phyloP scores from a whole-genome alignment of 2,888 invertebrate species.

The Coelinius sp. region DNA sequence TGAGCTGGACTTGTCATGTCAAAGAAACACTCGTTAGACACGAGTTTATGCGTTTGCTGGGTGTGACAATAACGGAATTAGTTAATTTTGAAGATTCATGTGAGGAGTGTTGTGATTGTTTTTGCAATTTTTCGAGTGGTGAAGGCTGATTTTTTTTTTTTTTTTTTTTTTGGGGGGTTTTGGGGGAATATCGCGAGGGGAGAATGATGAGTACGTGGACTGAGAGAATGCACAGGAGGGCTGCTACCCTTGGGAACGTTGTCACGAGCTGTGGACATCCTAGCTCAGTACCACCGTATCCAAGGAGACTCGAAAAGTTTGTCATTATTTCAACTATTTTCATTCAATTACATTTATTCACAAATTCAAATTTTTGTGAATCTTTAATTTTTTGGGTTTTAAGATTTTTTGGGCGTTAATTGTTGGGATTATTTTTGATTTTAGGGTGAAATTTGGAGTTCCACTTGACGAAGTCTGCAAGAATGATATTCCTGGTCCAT shows the following conservation, averaged over 20 bases:
- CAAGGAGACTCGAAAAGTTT: conserved; percentile 85
- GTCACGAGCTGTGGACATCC: conserved; percentile 94
- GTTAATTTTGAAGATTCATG: background rate
- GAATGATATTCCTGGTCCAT: conserved; percentile 93
- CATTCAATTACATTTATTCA: too few species aligned
- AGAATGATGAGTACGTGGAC: conserved; percentile 89
- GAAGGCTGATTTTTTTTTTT: background rate
- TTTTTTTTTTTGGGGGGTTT: background rate
- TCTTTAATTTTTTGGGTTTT: conserved; percentile 50
- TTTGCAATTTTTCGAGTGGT: background rate
- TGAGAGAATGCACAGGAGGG: conserved; percentile 91
- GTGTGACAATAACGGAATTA: conserved; percentile 10
- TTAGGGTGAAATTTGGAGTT: conserved; percentile 91
- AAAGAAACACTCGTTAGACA: background rate
- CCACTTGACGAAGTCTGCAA: conserved; percentile 94
- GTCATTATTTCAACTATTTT: background rate
- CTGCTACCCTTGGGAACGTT: conserved; percentile 90
- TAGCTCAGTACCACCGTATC: conserved; percentile 80
- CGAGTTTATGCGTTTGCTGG: background rate
- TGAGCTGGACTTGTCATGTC: conserved; percentile 6
- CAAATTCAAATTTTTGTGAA: background rate
- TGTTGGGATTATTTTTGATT: conserved; percentile 52
- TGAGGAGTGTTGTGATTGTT: background rate
- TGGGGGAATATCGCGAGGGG: background rate
- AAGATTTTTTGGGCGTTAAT: background rate